phyloP scores from a whole-genome alignment of 2,113 vertebrate genomes.

The Ornithorhynchus anatinus region DNA sequence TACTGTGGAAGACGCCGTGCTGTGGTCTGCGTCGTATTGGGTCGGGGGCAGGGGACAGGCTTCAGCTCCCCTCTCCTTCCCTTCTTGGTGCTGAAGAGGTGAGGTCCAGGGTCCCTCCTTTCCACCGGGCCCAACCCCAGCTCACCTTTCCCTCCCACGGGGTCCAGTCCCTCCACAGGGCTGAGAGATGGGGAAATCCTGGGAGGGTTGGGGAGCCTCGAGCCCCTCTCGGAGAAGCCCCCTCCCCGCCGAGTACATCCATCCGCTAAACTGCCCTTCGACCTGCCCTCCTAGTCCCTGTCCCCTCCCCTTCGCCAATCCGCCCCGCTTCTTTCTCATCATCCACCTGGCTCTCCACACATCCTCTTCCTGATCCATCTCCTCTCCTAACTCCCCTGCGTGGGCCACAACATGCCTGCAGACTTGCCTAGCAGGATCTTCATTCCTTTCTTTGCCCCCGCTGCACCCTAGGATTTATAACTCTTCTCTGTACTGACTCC shows the following conservation, averaged over 20 bases:
- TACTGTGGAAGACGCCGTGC: constrained; percentile 35
- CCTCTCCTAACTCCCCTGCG: background rate
- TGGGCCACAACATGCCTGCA: background rate
- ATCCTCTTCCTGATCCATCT: background rate
- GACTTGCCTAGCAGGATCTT: background rate
- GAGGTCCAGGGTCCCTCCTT: too few species aligned
- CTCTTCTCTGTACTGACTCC: background rate
- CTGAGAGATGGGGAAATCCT: too few species aligned
- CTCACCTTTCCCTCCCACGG: background rate
- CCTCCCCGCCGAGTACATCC: too few species aligned
- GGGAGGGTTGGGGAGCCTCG: too few species aligned
- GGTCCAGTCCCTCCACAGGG: background rate
- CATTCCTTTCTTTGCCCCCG: background rate
- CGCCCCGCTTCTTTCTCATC: background rate
- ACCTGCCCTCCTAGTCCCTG: too few species aligned
- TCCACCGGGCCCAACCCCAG: background rate
- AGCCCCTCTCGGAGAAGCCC: background rate
- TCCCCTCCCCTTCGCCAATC: background rate
- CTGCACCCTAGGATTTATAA: background rate
- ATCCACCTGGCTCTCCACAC: background rate
- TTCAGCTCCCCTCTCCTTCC: background rate
- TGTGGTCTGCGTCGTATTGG: background rate
- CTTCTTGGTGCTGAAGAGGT: too few species aligned
- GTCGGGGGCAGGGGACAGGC: background rate
- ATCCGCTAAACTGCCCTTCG: too few species aligned